Base-by-base conservation (phyloP, 2,113 vertebrate genomes). In the Alces alces region DNA sequence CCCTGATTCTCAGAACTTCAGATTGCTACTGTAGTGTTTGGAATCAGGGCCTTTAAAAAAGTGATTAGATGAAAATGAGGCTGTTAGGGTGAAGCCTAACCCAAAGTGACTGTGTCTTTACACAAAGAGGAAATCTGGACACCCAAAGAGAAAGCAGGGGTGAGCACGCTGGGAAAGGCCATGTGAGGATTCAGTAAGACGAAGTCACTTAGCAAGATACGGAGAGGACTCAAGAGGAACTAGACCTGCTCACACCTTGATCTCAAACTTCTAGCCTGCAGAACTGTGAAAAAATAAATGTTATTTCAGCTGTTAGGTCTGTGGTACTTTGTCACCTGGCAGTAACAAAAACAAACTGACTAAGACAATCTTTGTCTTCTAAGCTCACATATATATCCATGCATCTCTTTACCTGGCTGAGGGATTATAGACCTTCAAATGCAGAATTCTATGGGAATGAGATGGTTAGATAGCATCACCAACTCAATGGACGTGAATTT, bases 201-300 rank as follows among this genome's bases (percentile, higher is more conserved):
- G 12, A 2, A 13, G 43, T 12, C 2, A 0, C 14, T 15, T n/a
- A 43, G 8, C 12, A n/a, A 45, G 45, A 19, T 73, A 9, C 14
- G 57, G 50, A 50, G 58, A 19, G 57, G n/a, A 60, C 60, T 58
- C 52, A 7, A 28, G 39, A 87, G 83, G 43, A 33, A 50, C 84
- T 58, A 25, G 14, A 15, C 58, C 73, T 16, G 50, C 61, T 2
- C 25, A 39, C 13, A 11, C 52, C 58, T 45, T 21, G 47, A 52
- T n/a, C 84, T 43, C 7, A 11, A 47, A 25, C 50, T n/a, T 33
- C 47, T 84, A 47, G 89, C 27, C 58, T n/a, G 13, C 33, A 30
- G 33, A 70, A 61, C 52, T 36, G 30, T 3, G 94, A n/a, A 45
- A 27, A 50, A 23, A 60, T 33, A 4, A 16, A 27, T 12, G 28